Evolutionary conservation across 2,888 invertebrate species (phyloP).

Genomic region (Iphiclides podalirius): DNA sequence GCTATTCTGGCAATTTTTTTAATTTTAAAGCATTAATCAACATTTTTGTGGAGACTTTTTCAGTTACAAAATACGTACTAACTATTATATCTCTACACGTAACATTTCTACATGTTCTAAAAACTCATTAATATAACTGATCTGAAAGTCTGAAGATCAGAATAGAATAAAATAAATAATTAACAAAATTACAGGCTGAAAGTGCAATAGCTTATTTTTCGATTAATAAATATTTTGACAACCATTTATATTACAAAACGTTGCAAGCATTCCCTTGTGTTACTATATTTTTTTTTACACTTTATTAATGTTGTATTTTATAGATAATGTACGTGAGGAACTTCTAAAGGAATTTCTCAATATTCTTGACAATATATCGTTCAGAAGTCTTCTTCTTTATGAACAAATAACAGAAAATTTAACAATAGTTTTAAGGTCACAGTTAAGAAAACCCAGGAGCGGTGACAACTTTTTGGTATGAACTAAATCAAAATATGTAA

Average conservation of each 20-base stretch:
- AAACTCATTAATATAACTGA: too few relatives aligned
- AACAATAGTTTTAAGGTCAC: conserved; percentile 47
- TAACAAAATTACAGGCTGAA: conserved; percentile 5
- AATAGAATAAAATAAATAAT: too few relatives aligned
- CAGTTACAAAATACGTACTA: too few relatives aligned
- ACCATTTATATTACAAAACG: conserved; percentile 10
- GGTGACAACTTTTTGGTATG: conserved; percentile 57
- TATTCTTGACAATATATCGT: conserved; percentile 53
- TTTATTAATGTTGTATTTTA: conserved; percentile 55
- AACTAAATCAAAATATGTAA: conserved; percentile 27
- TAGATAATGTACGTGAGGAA: conserved; percentile 47
- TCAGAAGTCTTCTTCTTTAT: conserved; percentile 52
- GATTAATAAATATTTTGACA: conserved; percentile 7
- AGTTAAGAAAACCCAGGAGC: conserved; percentile 52
- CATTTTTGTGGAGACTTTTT: too few relatives aligned
- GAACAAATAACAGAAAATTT: conserved; percentile 62
- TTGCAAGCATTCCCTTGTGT: background rate
- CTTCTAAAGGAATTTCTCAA: conserved; percentile 52
- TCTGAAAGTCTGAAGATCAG: too few relatives aligned
- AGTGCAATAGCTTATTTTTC: background rate
- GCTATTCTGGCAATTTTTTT: too few relatives aligned
- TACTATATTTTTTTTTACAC: conserved; percentile 24
- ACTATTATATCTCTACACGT: too few relatives aligned
- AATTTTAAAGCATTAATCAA: too few relatives aligned
- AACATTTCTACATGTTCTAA: too few relatives aligned